These are phyloP conservation scores for Andrena minutula DNA, from an alignment of 2,888 invertebrate genomes.

Conservation along the genomic window DNA sequence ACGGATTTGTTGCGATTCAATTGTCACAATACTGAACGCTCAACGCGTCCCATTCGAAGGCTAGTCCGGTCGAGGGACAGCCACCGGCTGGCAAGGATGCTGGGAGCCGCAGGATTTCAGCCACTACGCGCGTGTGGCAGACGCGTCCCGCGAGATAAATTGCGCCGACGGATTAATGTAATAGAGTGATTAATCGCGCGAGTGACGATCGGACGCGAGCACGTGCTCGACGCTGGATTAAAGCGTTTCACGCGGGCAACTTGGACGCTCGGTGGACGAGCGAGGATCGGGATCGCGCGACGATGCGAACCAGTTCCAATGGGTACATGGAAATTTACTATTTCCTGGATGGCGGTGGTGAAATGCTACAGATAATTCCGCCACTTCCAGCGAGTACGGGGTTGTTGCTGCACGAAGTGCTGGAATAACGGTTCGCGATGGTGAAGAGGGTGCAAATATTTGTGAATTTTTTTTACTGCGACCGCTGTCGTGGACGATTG, in stretches of 20 bases:
- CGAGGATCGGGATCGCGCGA: slow-evolving; percentile 25
- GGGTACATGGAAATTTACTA: slow-evolving; percentile 31
- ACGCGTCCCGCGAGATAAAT: slow-evolving; percentile 62
- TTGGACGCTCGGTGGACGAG: slow-evolving; percentile 45
- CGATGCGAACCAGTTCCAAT: slow-evolving; percentile 51
- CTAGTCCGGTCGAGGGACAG: background rate
- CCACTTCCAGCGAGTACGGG: background rate
- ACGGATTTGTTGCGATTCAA: slow-evolving; percentile 9
- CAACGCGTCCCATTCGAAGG: background rate
- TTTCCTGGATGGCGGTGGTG: background rate
- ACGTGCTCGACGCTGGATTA: slow-evolving; percentile 69
- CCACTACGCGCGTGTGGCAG: slow-evolving; percentile 45
- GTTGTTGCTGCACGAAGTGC: too few species aligned
- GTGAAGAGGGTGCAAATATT: too few species aligned
- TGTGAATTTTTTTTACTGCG: too few species aligned
- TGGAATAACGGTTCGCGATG: too few species aligned
- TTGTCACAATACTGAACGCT: background rate
- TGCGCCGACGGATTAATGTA: slow-evolving; percentile 72
- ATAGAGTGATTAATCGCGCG: slow-evolving; percentile 76
- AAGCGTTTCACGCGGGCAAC: slow-evolving; percentile 57
- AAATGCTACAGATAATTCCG: background rate
- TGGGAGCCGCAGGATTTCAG: slow-evolving; percentile 39
- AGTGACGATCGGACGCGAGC: slow-evolving; percentile 48
- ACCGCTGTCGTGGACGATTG: too few species aligned
- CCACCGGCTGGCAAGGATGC: slow-evolving; percentile 5